Conservation (phyloP, 2,797 vertebrate species). For the Staurois parvus region DNA sequence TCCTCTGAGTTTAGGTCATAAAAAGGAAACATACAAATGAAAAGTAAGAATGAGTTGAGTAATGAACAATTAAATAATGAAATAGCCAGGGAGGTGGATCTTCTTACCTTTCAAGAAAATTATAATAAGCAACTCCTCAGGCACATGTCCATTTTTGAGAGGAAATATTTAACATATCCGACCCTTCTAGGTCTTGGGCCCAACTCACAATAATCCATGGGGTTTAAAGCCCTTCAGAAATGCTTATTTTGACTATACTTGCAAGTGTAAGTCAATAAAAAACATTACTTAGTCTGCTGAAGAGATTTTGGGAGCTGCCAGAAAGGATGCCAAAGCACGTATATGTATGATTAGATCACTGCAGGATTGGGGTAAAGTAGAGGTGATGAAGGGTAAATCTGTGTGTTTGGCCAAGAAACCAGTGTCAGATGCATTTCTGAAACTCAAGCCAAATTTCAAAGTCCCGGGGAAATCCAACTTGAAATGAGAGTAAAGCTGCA, state of each 20-base stretch:
- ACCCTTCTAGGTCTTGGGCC: constrained; percentile 45
- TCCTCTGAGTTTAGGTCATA: no score
- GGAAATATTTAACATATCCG: constrained; percentile 18
- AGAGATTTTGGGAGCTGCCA: constrained; percentile 59
- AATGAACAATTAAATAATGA: constrained; percentile 21
- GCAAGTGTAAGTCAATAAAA: constrained; percentile 58
- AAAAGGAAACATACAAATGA: no score
- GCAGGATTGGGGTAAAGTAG: constrained; percentile 59
- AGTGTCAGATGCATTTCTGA: constrained; percentile 59
- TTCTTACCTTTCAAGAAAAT: constrained; percentile 1
- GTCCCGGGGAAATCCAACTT: constrained; percentile 56
- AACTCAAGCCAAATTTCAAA: constrained; percentile 59
- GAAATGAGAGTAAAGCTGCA: constrained; percentile 50
- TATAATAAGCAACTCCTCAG: constrained; percentile 26
- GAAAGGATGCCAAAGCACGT: constrained; percentile 60
- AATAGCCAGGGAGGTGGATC: constrained; percentile 10
- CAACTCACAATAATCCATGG: constrained; percentile 46
- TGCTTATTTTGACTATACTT: constrained; percentile 60
- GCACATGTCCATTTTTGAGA: constrained; percentile 23
- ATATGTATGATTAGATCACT: constrained; percentile 60
- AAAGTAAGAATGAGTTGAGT: no score
- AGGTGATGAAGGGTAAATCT: constrained; percentile 62
- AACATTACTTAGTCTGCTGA: constrained; percentile 58
- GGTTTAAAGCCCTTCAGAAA: constrained; percentile 53
- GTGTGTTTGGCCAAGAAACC: constrained; percentile 50